Evolutionary conservation across 2,888 invertebrate genomes (phyloP), one percentile per base, ranked within the genome.

Genomic region (Phania funesta): DNA sequence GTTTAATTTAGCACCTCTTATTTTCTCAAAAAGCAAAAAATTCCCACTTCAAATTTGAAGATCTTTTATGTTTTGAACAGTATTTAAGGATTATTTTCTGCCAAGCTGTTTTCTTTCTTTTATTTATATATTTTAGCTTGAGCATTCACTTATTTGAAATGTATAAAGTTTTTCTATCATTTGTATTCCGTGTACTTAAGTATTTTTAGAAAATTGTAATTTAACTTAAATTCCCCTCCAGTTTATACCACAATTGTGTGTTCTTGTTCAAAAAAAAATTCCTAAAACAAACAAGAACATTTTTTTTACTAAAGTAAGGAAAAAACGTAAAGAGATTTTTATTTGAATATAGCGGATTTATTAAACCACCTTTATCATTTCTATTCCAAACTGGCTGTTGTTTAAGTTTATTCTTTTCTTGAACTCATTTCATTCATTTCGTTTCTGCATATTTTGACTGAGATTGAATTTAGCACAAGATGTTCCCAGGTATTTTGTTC

Each of bases 311-410:
- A 44, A 18, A 44, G 41, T 16, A 38, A 24, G 46, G 8, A 22
- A 67, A 76, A 58, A 80, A 41, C 16, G 32, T 75, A 75, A 75
- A 80, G 64, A 70, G 75, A 76, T 80, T 77, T 80, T 65, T 48
- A 71, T 67, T 80, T 71, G 58, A 71, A 76, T 77, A 60, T 67
- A 62, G 60, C 60, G 71, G 62, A 81, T 77, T 81, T 73, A 41
- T 65, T 65, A 54, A 73, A 48, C 65, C 81, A 81, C 67, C 76
- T 73, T 81, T 60, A 73, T 41, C 60, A 81, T 81, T 77, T 81
- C 48, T 73, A 62, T 67, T 76, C 76, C 54, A 71, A 76, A 65
- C 60, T 58, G 67, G 67, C 56, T 81, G 24, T n/a, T n/a, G 22
- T 32, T 32, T 35, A 38, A 2, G n/a, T 64, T 44, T 13, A 22